phyloP scores from a whole-genome alignment of 2,797 vertebrate genomes.

The Spinibarbus caldwelli region DNA sequence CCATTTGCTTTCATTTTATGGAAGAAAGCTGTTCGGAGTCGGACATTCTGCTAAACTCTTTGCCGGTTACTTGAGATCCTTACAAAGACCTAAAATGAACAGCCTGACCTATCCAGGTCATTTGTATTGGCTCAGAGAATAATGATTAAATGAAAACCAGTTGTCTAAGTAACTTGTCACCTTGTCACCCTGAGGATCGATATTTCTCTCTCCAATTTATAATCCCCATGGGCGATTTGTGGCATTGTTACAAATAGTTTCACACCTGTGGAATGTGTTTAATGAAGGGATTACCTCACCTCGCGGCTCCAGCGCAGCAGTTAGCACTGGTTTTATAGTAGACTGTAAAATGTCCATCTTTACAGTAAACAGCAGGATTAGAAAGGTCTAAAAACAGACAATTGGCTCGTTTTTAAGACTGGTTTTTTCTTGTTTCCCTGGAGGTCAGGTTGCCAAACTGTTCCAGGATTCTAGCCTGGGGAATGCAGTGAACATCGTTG shows the following conservation, averaged over 20 bases:
- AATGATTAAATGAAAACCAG: constrained; percentile 15
- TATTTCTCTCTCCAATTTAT: constrained; percentile 35
- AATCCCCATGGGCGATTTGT: background rate
- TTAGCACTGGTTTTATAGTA: constrained; percentile 56
- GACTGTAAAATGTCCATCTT: constrained; percentile 45
- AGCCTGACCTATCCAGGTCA: background rate
- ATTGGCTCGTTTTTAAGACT: constrained; percentile 91
- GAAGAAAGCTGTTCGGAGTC: background rate
- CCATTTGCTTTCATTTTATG: background rate
- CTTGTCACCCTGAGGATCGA: background rate
- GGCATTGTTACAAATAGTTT: constrained; percentile 28
- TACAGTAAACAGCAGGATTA: constrained; percentile 35
- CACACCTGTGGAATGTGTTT: constrained; percentile 68
- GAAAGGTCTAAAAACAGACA: constrained; percentile 24
- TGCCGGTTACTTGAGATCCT: background rate
- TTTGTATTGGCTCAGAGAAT: constrained; percentile 12
- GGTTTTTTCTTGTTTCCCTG: constrained; percentile 99
- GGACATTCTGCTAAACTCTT: constrained; percentile 11
- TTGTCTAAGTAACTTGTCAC: constrained; percentile 28
- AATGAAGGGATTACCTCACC: constrained; percentile 68
- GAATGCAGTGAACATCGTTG: constrained; percentile 96
- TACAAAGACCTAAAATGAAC: background rate
- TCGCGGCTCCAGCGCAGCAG: constrained; percentile 59
- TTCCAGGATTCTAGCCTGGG: constrained; percentile 99
- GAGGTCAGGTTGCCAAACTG: constrained; percentile 99